These are phyloP conservation scores for Ciconia stormi DNA, from an alignment of 2,113 vertebrate species.

Conservation along the genomic window DNA sequence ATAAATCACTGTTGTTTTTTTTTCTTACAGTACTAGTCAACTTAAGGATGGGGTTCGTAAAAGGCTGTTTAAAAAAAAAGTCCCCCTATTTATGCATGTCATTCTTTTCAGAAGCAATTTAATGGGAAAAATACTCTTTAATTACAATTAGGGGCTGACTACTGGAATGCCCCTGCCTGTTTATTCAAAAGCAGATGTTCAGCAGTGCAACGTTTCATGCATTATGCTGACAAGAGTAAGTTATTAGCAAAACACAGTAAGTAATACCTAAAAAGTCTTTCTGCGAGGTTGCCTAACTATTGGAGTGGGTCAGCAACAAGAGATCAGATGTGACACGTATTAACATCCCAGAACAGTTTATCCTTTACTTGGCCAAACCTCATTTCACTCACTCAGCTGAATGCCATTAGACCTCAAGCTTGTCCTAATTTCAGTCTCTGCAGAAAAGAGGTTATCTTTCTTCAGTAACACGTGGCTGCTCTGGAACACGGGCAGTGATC, in stretches of 20 bases:
- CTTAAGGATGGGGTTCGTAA: not conserved
- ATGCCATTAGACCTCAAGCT: not conserved
- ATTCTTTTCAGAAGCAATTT: conserved; percentile 1
- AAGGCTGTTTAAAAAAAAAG: not conserved
- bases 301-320: not conserved
- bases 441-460: not conserved
- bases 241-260: conserved; percentile 11
- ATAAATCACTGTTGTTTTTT: not conserved
- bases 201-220: not conserved
- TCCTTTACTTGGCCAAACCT: not conserved
- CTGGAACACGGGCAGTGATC: not conserved
- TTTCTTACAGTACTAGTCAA: not conserved
- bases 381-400: conserved; percentile 16
- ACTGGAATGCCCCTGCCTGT: not conserved
- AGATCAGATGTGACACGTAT: not conserved
- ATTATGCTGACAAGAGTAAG: conserved; percentile 5
- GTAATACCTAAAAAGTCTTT: not conserved
- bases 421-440: not conserved
- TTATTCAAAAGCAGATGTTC: conserved; percentile 44
- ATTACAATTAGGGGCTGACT: not conserved
- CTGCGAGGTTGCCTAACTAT: not conserved
- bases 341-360: conserved; percentile 21
- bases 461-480: not conserved
- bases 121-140: not conserved
- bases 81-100: not conserved